Conservation (phyloP, 2,113 vertebrate species). For the Epinephelus fuscoguttatus region DNA sequence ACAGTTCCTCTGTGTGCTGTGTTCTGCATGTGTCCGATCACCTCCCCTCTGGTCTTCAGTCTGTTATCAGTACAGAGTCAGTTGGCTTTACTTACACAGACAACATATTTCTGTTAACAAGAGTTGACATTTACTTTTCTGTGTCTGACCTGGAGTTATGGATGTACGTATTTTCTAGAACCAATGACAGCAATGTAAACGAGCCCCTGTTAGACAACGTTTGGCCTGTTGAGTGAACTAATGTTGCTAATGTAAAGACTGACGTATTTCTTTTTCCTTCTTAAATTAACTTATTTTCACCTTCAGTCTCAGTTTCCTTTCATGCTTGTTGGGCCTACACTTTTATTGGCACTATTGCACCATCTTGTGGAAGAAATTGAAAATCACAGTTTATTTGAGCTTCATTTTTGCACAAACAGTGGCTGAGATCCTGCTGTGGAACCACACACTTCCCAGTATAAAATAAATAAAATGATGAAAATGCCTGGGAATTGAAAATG, state of each 20-base stretch:
- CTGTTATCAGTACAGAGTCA: not conserved
- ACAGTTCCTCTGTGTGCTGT: constrained; percentile 15
- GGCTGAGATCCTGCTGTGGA: not conserved
- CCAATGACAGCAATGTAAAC: not conserved
- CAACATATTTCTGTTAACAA: not conserved
- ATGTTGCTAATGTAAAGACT: too few relatives aligned
- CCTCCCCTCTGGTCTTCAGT: not conserved
- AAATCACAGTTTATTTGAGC: not conserved
- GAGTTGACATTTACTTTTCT: not conserved
- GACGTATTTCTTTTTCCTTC: too few relatives aligned
- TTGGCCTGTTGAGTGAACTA: too few relatives aligned
- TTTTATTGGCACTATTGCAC: not conserved
- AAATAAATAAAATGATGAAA: not conserved
- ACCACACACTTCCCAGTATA: not conserved
- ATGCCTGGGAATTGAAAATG: not conserved
- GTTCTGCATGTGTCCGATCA: constrained; percentile 30
- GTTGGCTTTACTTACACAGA: not conserved
- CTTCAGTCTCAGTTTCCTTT: not conserved
- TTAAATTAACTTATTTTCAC: not conserved
- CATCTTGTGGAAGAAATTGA: not conserved
- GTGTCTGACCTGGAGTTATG: not conserved
- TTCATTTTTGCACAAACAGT: not conserved
- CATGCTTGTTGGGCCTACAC: not conserved
- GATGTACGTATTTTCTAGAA: not conserved
- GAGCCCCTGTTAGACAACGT: not conserved